phyloP scores from a whole-genome alignment of 1,140 invertebrate species.

The Drosophila littoralis region DNA sequence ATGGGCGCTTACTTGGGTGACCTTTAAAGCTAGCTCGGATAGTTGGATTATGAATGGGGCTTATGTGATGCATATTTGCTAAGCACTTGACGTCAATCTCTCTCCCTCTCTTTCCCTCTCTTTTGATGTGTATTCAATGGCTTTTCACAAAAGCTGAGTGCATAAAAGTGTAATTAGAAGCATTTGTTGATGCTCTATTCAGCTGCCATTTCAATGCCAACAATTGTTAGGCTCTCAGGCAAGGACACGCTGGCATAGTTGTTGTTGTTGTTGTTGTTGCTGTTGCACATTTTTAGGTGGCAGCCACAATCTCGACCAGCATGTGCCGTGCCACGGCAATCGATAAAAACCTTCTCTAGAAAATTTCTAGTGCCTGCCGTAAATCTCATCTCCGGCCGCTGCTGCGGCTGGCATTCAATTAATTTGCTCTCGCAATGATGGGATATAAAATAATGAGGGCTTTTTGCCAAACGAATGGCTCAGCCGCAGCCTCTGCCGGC shows the following conservation, averaged over 20 bases:
- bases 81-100: background rate
- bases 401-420: conserved; percentile 63
- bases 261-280: background rate
- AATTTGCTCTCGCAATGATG: conserved; percentile 59
- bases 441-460: conserved; percentile 50
- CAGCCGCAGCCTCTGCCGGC: background rate
- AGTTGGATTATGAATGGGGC: conserved; percentile 18
- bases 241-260: conserved; percentile 19
- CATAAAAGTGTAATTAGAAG: conserved; percentile 48
- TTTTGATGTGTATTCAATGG: conserved; percentile 30
- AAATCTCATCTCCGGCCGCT: conserved; percentile 2
- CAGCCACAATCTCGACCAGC: conserved; percentile 13
- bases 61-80: background rate
- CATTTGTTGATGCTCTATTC: conserved; percentile 27
- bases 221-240: conserved; percentile 20
- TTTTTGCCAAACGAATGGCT: conserved; percentile 27
- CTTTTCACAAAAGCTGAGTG: conserved; percentile 19
- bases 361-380: conserved; percentile 3
- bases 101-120: conserved; percentile 5
- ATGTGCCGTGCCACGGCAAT: conserved; percentile 37
- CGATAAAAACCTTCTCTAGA: conserved; percentile 32
- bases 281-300: background rate
- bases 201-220: conserved; percentile 44
- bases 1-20: conserved; percentile 18
- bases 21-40: conserved; percentile 30